These are phyloP conservation scores for Megastigmus dorsalis DNA, from an alignment of 2,888 invertebrate species.

Conservation along the genomic window DNA sequence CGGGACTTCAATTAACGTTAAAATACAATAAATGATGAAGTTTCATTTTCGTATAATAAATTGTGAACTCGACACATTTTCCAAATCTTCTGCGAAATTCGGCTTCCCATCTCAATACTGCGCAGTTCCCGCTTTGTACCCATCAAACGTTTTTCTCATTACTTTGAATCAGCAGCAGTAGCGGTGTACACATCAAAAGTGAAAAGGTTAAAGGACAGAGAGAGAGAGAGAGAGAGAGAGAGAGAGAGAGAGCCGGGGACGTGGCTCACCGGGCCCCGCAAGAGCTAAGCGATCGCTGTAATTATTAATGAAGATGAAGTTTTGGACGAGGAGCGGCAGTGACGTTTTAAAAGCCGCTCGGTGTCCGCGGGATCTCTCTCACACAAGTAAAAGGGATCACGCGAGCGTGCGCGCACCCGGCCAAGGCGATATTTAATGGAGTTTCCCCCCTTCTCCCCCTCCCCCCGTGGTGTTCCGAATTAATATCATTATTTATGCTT, in stretches of 20 bases:
- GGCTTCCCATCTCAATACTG: too few relatives aligned
- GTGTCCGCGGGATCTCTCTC: constrained; percentile 7
- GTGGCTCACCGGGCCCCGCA: too few relatives aligned
- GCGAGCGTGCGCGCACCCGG: too few relatives aligned
- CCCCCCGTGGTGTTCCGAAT: constrained; percentile 31
- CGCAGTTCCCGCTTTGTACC: too few relatives aligned
- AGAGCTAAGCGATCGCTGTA: background rate
- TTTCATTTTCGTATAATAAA: background rate
- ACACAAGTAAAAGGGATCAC: constrained; percentile 20
- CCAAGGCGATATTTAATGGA: constrained; percentile 41
- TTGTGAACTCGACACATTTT: background rate
- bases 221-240: background rate
- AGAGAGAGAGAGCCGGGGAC: background rate
- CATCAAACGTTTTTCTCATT: too few relatives aligned
- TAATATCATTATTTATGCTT: constrained; percentile 42
- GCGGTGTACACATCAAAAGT: constrained; percentile 5
- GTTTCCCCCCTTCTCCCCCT: too few relatives aligned
- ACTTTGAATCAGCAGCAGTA: too few relatives aligned
- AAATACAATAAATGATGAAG: too few relatives aligned
- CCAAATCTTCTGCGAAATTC: constrained; percentile 8
- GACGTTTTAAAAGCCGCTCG: constrained; percentile 45
- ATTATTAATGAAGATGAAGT: constrained; percentile 26
- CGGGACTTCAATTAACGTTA: too few relatives aligned
- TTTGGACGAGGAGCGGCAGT: background rate
- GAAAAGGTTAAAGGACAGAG: background rate